phyloP scores from a whole-genome alignment of 2,113 vertebrate genomes.

The Austrofundulus limnaeus region DNA sequence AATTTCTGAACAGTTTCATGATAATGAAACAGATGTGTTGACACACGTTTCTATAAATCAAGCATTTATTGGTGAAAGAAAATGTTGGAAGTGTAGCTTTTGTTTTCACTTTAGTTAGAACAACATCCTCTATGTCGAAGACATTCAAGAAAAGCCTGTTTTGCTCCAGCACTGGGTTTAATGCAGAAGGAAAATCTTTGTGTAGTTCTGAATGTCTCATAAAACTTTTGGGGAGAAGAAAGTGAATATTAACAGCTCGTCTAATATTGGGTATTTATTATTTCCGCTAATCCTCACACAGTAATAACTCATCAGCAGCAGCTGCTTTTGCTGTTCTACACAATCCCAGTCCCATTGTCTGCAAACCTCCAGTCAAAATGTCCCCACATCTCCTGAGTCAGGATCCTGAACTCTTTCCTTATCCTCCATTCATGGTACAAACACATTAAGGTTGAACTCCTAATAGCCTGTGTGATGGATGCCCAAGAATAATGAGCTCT shows the following conservation, averaged over 20 bases:
- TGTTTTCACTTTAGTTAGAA: too few relatives aligned
- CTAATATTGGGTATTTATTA: neutral
- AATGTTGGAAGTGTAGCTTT: too few relatives aligned
- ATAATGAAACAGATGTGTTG: too few relatives aligned
- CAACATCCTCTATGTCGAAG: too few relatives aligned
- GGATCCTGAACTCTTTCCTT: slow-evolving; percentile 50
- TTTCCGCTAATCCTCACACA: slow-evolving; percentile 8
- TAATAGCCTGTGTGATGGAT: slow-evolving; percentile 82
- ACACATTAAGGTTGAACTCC: slow-evolving; percentile 73
- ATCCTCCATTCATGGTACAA: slow-evolving; percentile 63
- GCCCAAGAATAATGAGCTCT: slow-evolving; percentile 85
- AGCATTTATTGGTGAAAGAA: too few relatives aligned
- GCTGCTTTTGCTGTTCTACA: slow-evolving; percentile 2
- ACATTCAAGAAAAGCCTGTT: too few relatives aligned
- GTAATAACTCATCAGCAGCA: neutral
- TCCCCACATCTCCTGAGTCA: slow-evolving; percentile 42
- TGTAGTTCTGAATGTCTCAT: neutral
- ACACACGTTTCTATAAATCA: too few relatives aligned
- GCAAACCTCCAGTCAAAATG: slow-evolving; percentile 39
- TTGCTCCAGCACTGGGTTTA: too few relatives aligned
- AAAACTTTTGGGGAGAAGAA: neutral
- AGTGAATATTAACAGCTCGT: neutral
- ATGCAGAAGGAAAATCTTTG: neutral
- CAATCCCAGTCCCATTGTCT: slow-evolving; percentile 28
- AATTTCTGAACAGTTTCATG: too few relatives aligned